phyloP scores from a whole-genome alignment of 2,797 vertebrate species.

The Aeoliscus strigatus region DNA sequence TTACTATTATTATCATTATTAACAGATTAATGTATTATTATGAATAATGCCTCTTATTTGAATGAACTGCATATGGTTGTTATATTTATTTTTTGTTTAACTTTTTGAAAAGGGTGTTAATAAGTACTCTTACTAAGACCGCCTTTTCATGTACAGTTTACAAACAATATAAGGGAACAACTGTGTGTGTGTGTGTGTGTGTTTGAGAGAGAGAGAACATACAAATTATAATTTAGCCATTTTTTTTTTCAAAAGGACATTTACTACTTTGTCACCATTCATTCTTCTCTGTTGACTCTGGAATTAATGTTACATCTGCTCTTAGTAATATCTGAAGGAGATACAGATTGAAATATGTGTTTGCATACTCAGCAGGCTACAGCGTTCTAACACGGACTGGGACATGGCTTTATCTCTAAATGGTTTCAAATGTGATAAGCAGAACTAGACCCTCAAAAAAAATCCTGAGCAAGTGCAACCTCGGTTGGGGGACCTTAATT shows the following conservation, averaged over 20 bases:
- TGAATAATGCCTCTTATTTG: too few relatives aligned
- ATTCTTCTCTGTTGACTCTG: slow-evolving; percentile 55
- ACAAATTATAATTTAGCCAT: slow-evolving; percentile 29
- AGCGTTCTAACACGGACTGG: slow-evolving; percentile 83
- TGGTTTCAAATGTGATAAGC: slow-evolving; percentile 95
- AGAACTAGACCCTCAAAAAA: slow-evolving; percentile 83
- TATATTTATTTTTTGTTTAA: too few relatives aligned
- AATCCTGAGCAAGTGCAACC: slow-evolving; percentile 86
- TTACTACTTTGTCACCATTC: slow-evolving; percentile 40
- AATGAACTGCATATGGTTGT: too few relatives aligned
- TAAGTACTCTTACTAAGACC: too few relatives aligned
- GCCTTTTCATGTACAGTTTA: slow-evolving; percentile 3
- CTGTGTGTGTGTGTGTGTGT: too few relatives aligned
- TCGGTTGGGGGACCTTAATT: slow-evolving; percentile 90
- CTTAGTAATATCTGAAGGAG: slow-evolving; percentile 58
- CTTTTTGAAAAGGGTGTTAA: too few relatives aligned
- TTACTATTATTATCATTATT: too few relatives aligned
- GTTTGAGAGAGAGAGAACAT: too few relatives aligned
- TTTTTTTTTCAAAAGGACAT: slow-evolving; percentile 44
- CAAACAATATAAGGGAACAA: slow-evolving; percentile 11
- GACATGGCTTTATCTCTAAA: slow-evolving; percentile 90
- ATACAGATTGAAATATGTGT: slow-evolving; percentile 84
- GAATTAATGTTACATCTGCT: slow-evolving; percentile 62
- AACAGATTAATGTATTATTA: too few relatives aligned
- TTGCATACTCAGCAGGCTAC: slow-evolving; percentile 85